Evolutionary conservation across 2,888 invertebrate genomes (phyloP), one percentile per base, ranked within the genome.

Genomic region (Blera fallax): DNA sequence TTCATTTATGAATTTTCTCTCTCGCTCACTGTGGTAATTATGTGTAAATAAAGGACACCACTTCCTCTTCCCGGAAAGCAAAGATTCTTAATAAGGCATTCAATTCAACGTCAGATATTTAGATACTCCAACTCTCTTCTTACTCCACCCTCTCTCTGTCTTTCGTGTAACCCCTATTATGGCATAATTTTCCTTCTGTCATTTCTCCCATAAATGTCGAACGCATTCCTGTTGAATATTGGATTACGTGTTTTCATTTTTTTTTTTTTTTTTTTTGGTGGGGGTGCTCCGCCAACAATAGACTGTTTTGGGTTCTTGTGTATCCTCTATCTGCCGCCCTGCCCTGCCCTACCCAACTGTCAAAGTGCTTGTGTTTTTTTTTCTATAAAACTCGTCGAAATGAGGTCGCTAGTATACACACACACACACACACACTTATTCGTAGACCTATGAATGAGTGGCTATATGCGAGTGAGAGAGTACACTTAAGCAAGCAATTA

Each of bases 181-280:
- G 56, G 69, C 18, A 72, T 43, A 27, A 56, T 60, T 65, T 58
- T 18, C 3, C 40, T 56, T 29, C 34, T 74, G 45, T 34, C 54
- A 65, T 45, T 65, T 72, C 21, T 60, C 43, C 52, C 52, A 77
- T 72, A 82, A 78, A 82, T 72, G 43, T 24, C 14, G 52, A n/a
- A 82, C 72, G 78, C 78, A 78, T 82, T 82, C 82, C 82, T 82
- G 82, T 82, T 82, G 77, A 82, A 82, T 82, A 77, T 67, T 77
- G 60, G 34, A 82, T 72, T 64, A 56, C 45, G 50, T 24, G 16
- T 8, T 45, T 5, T 24, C 24, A 34, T 32, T 7, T 43, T 2
- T 40, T n/a, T 40, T 37, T 60, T 32, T 27, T 29, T 29, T 40
- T 18, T 10, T 67, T 8, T 21, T 56, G 72, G 40, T 37, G 7